A percentile compares a stretch with the other conserved stretches of the same genome.
Conservation (phyloP, 2,797 vertebrate species). For the Mus minutoides region DNA sequence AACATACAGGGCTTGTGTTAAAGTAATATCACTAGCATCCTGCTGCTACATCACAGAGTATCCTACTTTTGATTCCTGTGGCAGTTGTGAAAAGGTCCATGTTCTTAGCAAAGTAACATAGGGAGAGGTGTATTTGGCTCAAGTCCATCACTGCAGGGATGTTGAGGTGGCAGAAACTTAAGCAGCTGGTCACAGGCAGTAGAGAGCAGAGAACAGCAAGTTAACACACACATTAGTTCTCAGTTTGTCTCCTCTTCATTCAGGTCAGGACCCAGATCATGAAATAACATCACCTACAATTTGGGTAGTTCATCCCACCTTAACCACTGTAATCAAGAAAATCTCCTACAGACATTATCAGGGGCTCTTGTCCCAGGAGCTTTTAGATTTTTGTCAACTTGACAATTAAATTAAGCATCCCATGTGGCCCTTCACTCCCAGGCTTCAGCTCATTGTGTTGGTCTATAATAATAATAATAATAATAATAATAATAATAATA, state of each 20-base stretch:
- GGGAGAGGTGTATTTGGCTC: background rate
- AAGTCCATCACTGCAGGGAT: background rate
- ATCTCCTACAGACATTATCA: background rate
- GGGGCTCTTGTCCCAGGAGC: no score
- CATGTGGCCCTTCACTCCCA: background rate
- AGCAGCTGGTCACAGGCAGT: background rate
- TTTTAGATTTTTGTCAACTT: background rate
- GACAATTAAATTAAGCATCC: background rate
- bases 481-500: no score
- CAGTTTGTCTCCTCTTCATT: background rate
- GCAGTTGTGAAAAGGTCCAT: background rate
- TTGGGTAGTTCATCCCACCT: background rate
- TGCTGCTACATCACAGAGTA: background rate
- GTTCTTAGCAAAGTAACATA: background rate
- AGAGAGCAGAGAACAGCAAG: background rate
- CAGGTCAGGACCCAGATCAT: no score
- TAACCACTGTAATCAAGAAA: background rate
- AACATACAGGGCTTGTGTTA: background rate
- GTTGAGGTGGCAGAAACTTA: background rate
- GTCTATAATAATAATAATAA: background rate
- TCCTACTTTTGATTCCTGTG: background rate
- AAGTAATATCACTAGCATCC: background rate
- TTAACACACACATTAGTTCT: background rate
- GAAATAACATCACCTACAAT: background rate
- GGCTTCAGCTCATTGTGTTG: background rate